Base-by-base conservation (phyloP, 2,888 invertebrate genomes). In the Phortica okadai region DNA sequence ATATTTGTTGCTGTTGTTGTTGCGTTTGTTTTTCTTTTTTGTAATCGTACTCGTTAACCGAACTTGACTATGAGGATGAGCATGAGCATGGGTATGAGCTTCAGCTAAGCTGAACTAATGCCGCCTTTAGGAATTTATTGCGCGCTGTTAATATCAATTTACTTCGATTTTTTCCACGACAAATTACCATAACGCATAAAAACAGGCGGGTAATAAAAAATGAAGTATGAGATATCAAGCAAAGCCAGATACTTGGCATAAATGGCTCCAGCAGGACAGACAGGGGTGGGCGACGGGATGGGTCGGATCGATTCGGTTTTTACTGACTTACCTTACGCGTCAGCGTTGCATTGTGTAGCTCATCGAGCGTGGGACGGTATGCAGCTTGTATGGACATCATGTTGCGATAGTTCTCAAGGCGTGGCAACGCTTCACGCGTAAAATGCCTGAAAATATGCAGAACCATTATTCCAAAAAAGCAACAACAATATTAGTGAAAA, bases 351-450 rank as follows among this genome's bases (percentile, higher is more conserved):
- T 97, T 96, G 92, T 97, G 97, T 21, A 97, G 93, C 91, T 97
- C 97, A 90, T 97, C 97, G 79, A 97, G 92, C 5, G 97, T 97
- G 16, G 97, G 97, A 83, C 97, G 93, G 83, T 96, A 96, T 10
- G 95, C 96, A 3, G 97, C 97, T 90, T 97, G 97, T 66, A 97
- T 94, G 21, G 97, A 97, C 93, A 97, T 93, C 84, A 97, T 96
- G 88, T 97, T 97, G 82, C 97, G 94, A 92, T 97, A 97, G 92
- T 97, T 97, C 91, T 97, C 97, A 91, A 97, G 92, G 74, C 97
- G 93, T 2, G 97, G 97, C 78, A 97, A 91, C 7, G 97, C 97
- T 92, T 97, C 97, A 76, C 97, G 92, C 33, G 97, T 97, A 90
- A 97, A 95, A 90, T 97, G 96, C 80, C 96, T 95, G 89, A 0